Conservation (phyloP, 2,797 vertebrate genomes). For the Diplodus sargus region DNA sequence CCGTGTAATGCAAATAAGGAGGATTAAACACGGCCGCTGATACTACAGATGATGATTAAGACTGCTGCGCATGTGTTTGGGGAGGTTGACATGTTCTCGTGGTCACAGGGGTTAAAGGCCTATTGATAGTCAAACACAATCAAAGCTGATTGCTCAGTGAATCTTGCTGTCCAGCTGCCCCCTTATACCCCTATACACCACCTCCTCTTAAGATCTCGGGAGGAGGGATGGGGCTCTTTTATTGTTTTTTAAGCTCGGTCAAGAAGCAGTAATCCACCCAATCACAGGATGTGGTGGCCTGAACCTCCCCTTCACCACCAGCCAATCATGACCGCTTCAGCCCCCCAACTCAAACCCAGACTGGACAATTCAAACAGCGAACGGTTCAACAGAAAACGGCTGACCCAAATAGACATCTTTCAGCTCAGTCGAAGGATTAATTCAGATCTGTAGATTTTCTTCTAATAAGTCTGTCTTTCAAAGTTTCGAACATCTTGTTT, state of each 20-base stretch:
- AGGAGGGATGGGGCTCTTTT: constrained; percentile 23
- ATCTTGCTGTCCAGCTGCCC: constrained; percentile 62
- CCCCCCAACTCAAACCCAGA: constrained; percentile 20
- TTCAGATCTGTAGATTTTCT: constrained; percentile 17
- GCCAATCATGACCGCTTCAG: constrained; percentile 56
- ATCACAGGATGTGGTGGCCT: constrained; percentile 47
- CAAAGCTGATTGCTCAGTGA: constrained; percentile 73
- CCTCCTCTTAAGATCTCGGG: constrained; percentile 25
- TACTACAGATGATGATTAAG: constrained; percentile 46
- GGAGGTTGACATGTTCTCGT: constrained; percentile 8
- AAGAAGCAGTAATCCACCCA: constrained; percentile 70
- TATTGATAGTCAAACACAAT: constrained; percentile 70
- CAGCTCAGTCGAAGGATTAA: constrained; percentile 10
- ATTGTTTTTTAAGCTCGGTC: constrained; percentile 59
- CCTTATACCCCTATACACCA: constrained; percentile 12
- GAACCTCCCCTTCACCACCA: constrained; percentile 32
- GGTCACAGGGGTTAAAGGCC: constrained; percentile 41
- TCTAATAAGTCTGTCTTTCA: constrained; percentile 3
- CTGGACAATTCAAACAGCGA: constrained; percentile 55
- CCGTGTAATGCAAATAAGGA: constrained; percentile 47
- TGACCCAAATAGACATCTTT: constrained; percentile 47
- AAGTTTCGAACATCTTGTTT: not conserved
- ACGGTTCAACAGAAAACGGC: constrained; percentile 35
- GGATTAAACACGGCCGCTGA: constrained; percentile 44
- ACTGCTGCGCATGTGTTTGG: constrained; percentile 12